phyloP scores from a whole-genome alignment of 2,113 vertebrate species.

The crab-eating macaque (Macaca fascicularis) region T2T-MFA8v1.1 NC_088379.1:138131501-138132000 shows the following conservation, averaged over 20 bases:
- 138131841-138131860: not conserved
- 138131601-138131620: not conserved
- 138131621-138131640: not conserved
- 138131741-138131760: not conserved
- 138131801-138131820: not conserved
- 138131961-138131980: not conserved
- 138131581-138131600: not conserved
- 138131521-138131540: not conserved
- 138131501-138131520: not conserved
- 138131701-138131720: not conserved
- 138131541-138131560: not conserved
- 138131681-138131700: not conserved
- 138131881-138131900: not conserved
- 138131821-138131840: not conserved
- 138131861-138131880: not conserved
- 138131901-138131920: not conserved
- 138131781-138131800: not conserved
- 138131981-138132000: not conserved
- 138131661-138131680: not conserved
- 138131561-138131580: not conserved
- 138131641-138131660: not conserved
- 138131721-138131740: not conserved
- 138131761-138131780: not conserved
- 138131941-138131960: not conserved
- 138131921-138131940: not conserved